Evolutionary conservation across 2,888 invertebrate genomes (phyloP).

Genomic region (Biston betularia): DNA sequence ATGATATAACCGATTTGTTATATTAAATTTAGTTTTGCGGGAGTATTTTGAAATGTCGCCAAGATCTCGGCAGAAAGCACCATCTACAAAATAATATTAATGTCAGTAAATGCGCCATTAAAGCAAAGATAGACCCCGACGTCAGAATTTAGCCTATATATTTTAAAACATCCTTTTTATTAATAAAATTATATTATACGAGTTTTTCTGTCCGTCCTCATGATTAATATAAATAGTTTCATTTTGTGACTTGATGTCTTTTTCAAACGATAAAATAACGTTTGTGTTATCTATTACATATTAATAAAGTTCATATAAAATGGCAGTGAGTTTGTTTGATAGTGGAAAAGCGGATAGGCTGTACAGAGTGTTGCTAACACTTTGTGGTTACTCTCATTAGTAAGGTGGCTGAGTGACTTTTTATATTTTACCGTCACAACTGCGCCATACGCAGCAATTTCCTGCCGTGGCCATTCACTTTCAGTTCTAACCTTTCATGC

Average conservation of each 20-base stretch:
- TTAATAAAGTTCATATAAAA: neutral
- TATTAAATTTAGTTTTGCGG: conserved; percentile 66
- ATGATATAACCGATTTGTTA: conserved; percentile 60
- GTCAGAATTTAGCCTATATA: conserved; percentile 64
- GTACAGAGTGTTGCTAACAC: neutral
- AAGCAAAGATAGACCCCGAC: conserved; percentile 64
- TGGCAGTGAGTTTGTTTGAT: neutral
- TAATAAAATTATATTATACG: conserved; percentile 50
- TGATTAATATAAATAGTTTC: conserved; percentile 34
- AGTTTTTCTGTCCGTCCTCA: conserved; percentile 46
- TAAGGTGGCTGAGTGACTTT: conserved; percentile 31
- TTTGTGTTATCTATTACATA: conserved; percentile 1
- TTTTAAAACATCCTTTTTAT: conserved; percentile 59
- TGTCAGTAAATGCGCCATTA: conserved; percentile 71
- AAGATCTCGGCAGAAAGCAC: conserved; percentile 67
- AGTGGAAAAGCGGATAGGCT: neutral
- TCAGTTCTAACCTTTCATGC: conserved; percentile 26
- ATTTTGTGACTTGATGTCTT: conserved; percentile 46
- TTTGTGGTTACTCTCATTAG: conserved; percentile 38
- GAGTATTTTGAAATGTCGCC: conserved; percentile 76
- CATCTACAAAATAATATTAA: conserved; percentile 69
- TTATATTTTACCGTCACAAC: conserved; percentile 33
- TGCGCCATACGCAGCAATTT: conserved; percentile 36
- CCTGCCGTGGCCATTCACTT: conserved; percentile 31
- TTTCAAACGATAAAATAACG: conserved; percentile 37